Percentiles rank a stretch among this genome's conserved stretches.
Evolutionary conservation across 35 echinoderm and acorn worm genomes (phyloP).

Genomic region (Diadema setosum): DNA sequence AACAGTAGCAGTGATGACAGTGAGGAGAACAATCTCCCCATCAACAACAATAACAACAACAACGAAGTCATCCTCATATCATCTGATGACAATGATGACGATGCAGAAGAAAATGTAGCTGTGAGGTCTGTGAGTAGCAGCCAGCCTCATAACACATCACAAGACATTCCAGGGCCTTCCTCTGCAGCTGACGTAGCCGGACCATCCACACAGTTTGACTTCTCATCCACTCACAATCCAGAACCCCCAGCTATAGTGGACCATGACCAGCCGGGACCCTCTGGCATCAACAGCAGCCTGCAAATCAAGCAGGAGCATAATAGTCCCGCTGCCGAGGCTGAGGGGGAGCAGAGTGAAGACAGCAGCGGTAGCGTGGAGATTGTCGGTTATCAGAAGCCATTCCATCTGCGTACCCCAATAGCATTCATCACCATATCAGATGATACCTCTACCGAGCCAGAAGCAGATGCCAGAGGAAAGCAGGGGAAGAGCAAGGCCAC

Average conservation of each 20-base stretch:
- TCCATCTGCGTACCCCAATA: constrained; percentile 72
- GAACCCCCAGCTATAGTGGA: constrained; percentile 1
- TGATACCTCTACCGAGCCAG: neutral
- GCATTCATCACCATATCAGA: constrained; percentile 32
- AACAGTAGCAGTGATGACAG: neutral
- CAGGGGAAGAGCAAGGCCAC: neutral
- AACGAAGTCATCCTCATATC: constrained; percentile 20
- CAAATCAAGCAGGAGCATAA: neutral
- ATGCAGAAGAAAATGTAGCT: neutral
- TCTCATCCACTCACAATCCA: constrained; percentile 33
- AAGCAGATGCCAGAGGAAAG: neutral
- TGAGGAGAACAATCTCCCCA: neutral
- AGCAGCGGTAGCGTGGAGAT: constrained; percentile 62
- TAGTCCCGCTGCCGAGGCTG: neutral
- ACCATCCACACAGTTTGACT: neutral
- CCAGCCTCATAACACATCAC: neutral
- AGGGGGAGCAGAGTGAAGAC: constrained; percentile 16
- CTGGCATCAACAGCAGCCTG: neutral
- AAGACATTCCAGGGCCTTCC: neutral
- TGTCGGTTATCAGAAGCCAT: constrained; percentile 56
- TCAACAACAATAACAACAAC: no score
- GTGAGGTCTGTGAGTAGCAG: neutral
- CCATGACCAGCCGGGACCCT: constrained; percentile 58
- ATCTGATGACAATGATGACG: neutral
- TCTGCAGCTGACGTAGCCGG: neutral